Evolutionary conservation across 2,888 invertebrate genomes (phyloP), one percentile per base, ranked within the genome.

Genomic region (Cerceris ruficornis): DNA sequence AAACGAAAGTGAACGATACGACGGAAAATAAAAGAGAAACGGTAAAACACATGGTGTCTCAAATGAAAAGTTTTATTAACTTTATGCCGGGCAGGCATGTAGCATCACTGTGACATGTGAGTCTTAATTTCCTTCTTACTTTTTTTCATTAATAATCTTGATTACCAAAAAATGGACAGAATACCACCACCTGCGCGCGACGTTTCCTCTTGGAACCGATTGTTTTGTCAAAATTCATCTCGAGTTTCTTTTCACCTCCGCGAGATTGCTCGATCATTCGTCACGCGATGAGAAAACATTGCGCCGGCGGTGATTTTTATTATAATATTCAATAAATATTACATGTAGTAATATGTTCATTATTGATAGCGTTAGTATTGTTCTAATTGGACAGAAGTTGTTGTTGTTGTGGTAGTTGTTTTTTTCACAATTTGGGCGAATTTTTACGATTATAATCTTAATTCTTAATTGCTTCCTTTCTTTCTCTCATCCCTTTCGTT

Each of bases 311-410:
- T 70, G 82, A 62, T 70, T 61, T 77, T 74, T 77, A 84, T 87
- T 86, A 85, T 86, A 88, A 88, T 86, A 88, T 84, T 89, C 88
- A 90, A 91, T 90, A 90, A 90, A 90, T 90, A 88, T 90, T 90
- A 90, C 88, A 88, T 88, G 88, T 83, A 88, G 84, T 87, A 87
- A 86, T 86, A 82, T 85, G 84, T 84, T 88, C 81, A 84, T 89
- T 88, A 88, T 83, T 84, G 82, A 87, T 90, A 88, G 85, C 86
- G 87, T 86, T 87, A 88, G 89, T 91, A 91, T 91, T 90, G 91
- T 91, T 91, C 89, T 90, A 91, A 89, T 90, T 91, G 91, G 91
- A 91, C 91, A 90, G 91, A 89, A 90, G 88, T 89, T 87, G 88
- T 86, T 86, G 39, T 68, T 86, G 79, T 70, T 28, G 28, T 28